A percentile compares a stretch with the other conserved stretches of the same genome.
Evolutionary conservation across 2,797 vertebrate species (phyloP).

Genomic region (Argentina silus): DNA sequence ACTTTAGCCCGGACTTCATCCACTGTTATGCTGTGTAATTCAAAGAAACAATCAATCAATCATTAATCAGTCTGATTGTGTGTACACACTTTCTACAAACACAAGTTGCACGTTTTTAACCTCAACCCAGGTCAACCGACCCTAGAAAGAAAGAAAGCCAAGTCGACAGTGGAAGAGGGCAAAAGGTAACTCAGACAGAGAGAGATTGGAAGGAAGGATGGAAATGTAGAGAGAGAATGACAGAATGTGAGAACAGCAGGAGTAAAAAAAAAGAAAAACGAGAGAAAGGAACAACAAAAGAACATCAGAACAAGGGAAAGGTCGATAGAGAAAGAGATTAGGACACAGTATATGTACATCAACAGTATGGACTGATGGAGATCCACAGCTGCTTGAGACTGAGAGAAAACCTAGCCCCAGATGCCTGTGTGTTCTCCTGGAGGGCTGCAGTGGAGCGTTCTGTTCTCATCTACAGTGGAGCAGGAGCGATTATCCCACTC

Average conservation of each 20-base stretch:
- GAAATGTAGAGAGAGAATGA: too few species aligned
- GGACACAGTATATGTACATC: not conserved
- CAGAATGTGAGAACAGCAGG: not conserved
- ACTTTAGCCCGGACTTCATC: conserved; percentile 70
- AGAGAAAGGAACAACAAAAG: not conserved
- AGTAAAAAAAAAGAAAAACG: not conserved
- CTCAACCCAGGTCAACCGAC: not conserved
- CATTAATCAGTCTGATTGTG: too few species aligned
- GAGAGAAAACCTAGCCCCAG: not conserved
- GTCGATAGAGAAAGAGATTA: not conserved
- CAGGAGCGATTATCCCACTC: not conserved
- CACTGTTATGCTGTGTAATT: conserved; percentile 62
- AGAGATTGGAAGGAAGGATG: not conserved
- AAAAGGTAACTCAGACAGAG: not conserved
- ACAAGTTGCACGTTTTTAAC: conserved; percentile 13
- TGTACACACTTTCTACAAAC: not conserved
- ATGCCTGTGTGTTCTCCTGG: not conserved
- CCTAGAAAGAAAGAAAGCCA: too few species aligned
- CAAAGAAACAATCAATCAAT: not conserved
- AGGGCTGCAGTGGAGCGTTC: not conserved
- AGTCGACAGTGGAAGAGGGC: not conserved
- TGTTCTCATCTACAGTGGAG: not conserved
- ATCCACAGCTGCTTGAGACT: not conserved
- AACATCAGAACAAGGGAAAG: not conserved
- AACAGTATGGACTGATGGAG: not conserved